Evolutionary conservation across 2,113 vertebrate species (phyloP), one percentile per base, ranked within the genome.

Genomic region (Nibea albiflora): DNA sequence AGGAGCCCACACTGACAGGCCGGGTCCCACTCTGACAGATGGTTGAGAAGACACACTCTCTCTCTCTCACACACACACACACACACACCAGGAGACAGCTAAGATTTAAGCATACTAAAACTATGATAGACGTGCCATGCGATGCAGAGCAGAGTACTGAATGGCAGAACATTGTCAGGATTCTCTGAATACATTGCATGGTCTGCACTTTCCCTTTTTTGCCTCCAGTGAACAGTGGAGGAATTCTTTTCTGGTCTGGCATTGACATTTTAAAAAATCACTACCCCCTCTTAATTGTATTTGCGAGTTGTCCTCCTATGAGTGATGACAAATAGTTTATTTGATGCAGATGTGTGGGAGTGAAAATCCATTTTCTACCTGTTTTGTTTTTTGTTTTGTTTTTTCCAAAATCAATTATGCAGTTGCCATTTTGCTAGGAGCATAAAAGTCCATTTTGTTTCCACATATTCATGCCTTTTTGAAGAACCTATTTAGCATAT

Each of bases 1-100:
- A 91, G 93, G 92, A 89, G 86, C 87, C 68, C 65, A 15, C 46
- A 14, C 81, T 90, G 90, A 89, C 92, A 91, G 85, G 42, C 68
- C 4, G 20, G 68, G 88, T 83, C 71, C 79, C 71, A 72, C 64
- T 77, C 83, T 90, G 85, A 91, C 11, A 71, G 85, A 90, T 83
- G 53, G 67, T 72, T 53, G 62, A 54, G 69, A 28, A 78, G 50
- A 82, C 72, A 83, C 66, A 78, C 83, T 73, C 73, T 73, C 44
- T 60, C 64, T 56, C 19, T 11, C 44, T 39, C 31, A 68, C 69
- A 35, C 57, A 75, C 69, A 57, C 73, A 15, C 28, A 53, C 47
- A 47, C 68, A 67, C 66, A 61, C 35, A 68, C 10, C 20, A 54
- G 52, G 28, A 85, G 69, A 84, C 67, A 79, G 72, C 78, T 31